A percentile compares a stretch with the other conserved stretches of the same genome.
These are phyloP conservation scores for Erebia aethiops DNA, from an alignment of 2,888 invertebrate genomes.

Conservation along the genomic window DNA sequence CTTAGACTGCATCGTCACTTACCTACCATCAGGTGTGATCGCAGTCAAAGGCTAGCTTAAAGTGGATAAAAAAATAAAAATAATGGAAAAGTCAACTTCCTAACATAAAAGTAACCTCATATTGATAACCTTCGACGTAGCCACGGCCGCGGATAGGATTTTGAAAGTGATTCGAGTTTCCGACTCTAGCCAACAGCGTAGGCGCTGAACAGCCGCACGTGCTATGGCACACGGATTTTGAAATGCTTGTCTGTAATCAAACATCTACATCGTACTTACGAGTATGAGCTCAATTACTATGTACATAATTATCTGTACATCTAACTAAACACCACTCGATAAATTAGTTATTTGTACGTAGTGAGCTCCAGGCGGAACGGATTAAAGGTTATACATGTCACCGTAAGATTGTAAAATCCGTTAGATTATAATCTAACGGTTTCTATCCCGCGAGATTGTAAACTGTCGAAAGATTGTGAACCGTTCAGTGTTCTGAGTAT, in stretches of 20 bases:
- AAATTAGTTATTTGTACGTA: slow-evolving; percentile 1
- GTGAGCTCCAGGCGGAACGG: not conserved
- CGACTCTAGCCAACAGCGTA: slow-evolving; percentile 37
- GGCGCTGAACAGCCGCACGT: slow-evolving; percentile 38
- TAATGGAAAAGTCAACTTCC: slow-evolving; percentile 17
- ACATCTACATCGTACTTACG: slow-evolving; percentile 40
- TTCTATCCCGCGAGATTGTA: too few relatives aligned
- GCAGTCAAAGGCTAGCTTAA: too few relatives aligned
- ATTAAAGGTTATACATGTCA: slow-evolving; percentile 3
- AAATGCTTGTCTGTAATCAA: slow-evolving; percentile 40
- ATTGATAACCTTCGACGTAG: slow-evolving; percentile 42
- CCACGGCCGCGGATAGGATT: slow-evolving; percentile 37
- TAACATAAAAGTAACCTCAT: slow-evolving; percentile 16
- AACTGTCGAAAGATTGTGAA: too few relatives aligned
- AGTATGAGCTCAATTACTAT: slow-evolving; percentile 37
- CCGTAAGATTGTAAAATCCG: too few relatives aligned
- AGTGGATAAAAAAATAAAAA: too few relatives aligned
- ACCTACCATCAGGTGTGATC: too few relatives aligned
- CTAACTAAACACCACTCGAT: slow-evolving; percentile 1
- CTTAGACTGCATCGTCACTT: too few relatives aligned
- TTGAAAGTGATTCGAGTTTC: slow-evolving; percentile 42
- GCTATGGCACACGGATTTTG: slow-evolving; percentile 39
- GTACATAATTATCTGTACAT: slow-evolving; percentile 31
- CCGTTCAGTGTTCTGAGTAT: too few relatives aligned
- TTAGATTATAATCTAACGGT: too few relatives aligned